phyloP scores from a whole-genome alignment of 37 sponge, comb jelly and placozoan genomes.

The Mnemiopsis leidyi region DNA sequence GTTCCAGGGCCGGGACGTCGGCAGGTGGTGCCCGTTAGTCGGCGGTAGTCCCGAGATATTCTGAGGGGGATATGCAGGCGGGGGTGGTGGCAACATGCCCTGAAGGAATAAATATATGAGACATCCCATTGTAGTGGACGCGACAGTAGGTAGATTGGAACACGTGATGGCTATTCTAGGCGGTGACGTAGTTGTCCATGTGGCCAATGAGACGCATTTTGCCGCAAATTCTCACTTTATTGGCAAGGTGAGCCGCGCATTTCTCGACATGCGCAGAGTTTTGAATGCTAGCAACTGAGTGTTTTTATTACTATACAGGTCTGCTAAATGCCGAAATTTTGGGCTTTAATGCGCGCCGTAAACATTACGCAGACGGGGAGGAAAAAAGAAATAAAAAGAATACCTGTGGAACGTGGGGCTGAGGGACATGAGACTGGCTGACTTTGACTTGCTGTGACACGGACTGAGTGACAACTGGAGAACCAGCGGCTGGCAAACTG shows the following conservation, averaged over 20 bases:
- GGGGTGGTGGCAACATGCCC: slow-evolving; percentile 45
- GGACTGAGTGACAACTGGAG: neutral
- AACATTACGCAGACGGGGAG: too few species aligned
- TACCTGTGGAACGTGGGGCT: neutral
- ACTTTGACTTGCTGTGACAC: slow-evolving; percentile 27
- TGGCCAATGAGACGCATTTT: neutral
- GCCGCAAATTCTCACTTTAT: neutral
- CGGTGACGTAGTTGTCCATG: neutral
- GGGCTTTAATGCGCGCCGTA: slow-evolving; percentile 31
- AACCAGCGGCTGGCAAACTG: neutral
- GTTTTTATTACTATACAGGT: neutral
- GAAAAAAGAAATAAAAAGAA: too few species aligned
- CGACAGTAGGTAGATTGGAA: neutral
- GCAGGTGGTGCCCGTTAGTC: neutral
- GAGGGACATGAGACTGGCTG: neutral
- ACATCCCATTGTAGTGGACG: neutral
- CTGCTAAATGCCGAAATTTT: slow-evolving; percentile 18
- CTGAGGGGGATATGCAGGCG: slow-evolving; percentile 16
- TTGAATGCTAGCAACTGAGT: neutral
- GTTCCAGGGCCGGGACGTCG: slow-evolving; percentile 28
- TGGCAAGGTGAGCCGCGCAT: neutral
- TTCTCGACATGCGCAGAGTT: neutral
- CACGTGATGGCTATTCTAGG: neutral
- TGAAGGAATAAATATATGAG: neutral
- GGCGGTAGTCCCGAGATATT: neutral